These are phyloP conservation scores for Drosophila villosipedis DNA, from an alignment of 2,888 invertebrate genomes.

Conservation along the genomic window DNA sequence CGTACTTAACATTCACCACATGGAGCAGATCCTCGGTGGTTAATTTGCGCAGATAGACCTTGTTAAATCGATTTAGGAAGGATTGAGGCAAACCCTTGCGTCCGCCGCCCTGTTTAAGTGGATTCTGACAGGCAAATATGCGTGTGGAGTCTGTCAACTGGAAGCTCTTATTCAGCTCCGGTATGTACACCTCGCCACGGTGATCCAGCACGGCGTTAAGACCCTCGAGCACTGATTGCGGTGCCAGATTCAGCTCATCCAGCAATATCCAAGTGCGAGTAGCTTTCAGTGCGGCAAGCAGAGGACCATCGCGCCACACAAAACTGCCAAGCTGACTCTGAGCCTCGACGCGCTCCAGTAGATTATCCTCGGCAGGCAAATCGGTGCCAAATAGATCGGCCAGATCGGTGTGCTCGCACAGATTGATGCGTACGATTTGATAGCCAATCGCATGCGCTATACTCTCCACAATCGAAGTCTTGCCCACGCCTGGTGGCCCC, in stretches of 20 bases:
- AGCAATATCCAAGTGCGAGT: constrained; percentile 97
- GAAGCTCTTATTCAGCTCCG: constrained; percentile 96
- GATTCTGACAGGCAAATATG: constrained; percentile 99
- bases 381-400: constrained; percentile 99
- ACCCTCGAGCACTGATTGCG: constrained; percentile 99
- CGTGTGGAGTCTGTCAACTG: constrained; percentile 91
- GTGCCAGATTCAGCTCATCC: constrained; percentile 99
- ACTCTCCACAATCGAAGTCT: constrained; percentile 97
- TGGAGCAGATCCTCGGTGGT: constrained; percentile 88
- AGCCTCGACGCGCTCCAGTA: constrained; percentile 59
- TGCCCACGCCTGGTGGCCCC: constrained; percentile 99
- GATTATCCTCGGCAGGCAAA: constrained; percentile 95
- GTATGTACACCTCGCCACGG: constrained; percentile 97
- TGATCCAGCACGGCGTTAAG: constrained; percentile 99
- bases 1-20: constrained; percentile 83
- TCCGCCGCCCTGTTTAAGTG: constrained; percentile 97
- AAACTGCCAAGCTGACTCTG: constrained; percentile 89
- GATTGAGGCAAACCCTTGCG: constrained; percentile 98
- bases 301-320: constrained; percentile 98
- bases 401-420: constrained; percentile 99
- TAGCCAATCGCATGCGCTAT: constrained; percentile 94
- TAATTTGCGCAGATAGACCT: constrained; percentile 90
- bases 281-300: constrained; percentile 95
- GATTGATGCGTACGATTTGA: constrained; percentile 95
- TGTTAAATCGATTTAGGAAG: constrained; percentile 98